Evolutionary conservation across 2,888 invertebrate genomes (phyloP).

Genomic region (Poecilus cupreus): DNA sequence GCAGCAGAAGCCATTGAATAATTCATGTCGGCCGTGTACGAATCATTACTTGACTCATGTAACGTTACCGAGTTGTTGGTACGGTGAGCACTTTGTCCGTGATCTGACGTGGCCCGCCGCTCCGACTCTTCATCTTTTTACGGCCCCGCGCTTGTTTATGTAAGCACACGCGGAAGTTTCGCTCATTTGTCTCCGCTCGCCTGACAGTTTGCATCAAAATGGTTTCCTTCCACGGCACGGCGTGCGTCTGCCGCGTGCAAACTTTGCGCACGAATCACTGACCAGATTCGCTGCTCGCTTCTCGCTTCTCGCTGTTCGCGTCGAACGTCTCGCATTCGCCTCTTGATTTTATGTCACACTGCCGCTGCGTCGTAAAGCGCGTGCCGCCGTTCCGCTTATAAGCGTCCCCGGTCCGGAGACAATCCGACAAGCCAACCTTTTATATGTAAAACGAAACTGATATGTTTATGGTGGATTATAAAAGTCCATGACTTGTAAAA

Average conservation of each 20-base stretch:
- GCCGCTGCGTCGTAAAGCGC: constrained; percentile 48
- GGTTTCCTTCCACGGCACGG: constrained; percentile 60
- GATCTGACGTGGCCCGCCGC: constrained; percentile 55
- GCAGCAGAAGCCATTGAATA: constrained; percentile 67
- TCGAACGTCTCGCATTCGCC: constrained; percentile 10
- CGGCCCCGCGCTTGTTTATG: constrained; percentile 68
- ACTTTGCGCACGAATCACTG: constrained; percentile 40
- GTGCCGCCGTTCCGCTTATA: constrained; percentile 60
- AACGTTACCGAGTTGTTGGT: constrained; percentile 67
- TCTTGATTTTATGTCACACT: constrained; percentile 38
- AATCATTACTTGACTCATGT: constrained; percentile 71
- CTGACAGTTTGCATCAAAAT: constrained; percentile 69
- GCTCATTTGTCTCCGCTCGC: constrained; percentile 67
- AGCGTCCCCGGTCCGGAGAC: constrained; percentile 69
- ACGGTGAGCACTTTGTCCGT: constrained; percentile 71
- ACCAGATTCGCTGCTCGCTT: background rate
- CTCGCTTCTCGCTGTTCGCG: too few species aligned
- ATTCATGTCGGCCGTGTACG: constrained; percentile 71
- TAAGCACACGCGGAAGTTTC: constrained; percentile 69
- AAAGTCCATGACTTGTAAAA: constrained; percentile 74
- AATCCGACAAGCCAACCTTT: constrained; percentile 69
- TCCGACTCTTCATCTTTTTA: constrained; percentile 65
- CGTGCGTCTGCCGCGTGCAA: constrained; percentile 21
- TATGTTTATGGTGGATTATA: constrained; percentile 73
- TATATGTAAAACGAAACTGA: constrained; percentile 72